These are phyloP conservation scores for Drosophila orena DNA, from an alignment of 1,140 invertebrate genomes.

Conservation along the genomic window DNA sequence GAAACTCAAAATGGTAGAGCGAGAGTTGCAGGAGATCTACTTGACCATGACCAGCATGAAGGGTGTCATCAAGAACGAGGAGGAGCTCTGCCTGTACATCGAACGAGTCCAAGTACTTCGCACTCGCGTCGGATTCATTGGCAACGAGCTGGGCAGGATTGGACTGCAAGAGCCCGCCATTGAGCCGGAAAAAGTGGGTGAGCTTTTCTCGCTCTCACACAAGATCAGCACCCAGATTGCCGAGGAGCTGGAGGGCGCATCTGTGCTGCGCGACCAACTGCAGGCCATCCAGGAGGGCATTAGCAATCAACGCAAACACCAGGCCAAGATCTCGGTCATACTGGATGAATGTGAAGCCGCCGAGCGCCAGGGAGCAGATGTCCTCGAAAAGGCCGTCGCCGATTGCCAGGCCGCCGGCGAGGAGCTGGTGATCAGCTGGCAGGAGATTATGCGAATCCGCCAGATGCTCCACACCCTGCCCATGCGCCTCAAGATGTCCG, in stretches of 20 bases:
- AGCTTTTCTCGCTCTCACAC: conserved; percentile 88
- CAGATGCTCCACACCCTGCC: conserved; percentile 91
- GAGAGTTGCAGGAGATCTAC: conserved; percentile 90
- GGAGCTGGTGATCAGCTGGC: conserved; percentile 88
- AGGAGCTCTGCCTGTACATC: conserved; percentile 92
- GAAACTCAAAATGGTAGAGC: conserved; percentile 90
- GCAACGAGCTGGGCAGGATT: conserved; percentile 91
- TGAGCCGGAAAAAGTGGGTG: conserved; percentile 91
- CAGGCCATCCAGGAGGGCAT: conserved; percentile 89
- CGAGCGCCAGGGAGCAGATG: conserved; percentile 89
- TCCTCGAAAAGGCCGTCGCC: conserved; percentile 89
- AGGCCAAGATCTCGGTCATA: conserved; percentile 87
- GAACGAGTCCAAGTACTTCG: conserved; percentile 91
- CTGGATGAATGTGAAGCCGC: conserved; percentile 90
- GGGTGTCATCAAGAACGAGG: conserved; percentile 92
- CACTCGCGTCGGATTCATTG: conserved; percentile 90
- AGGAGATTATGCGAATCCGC: conserved; percentile 90
- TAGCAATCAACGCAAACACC: conserved; percentile 87
- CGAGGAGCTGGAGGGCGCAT: conserved; percentile 90
- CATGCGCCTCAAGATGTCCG: conserved; percentile 89
- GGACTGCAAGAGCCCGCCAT: conserved; percentile 88
- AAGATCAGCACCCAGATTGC: conserved; percentile 89
- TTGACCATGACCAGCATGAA: conserved; percentile 89
- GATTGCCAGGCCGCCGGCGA: conserved; percentile 88
- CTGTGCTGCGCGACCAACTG: conserved; percentile 89